Base-by-base conservation (phyloP, 2,888 invertebrate species). In the Pristionchus arcanus region DNA sequence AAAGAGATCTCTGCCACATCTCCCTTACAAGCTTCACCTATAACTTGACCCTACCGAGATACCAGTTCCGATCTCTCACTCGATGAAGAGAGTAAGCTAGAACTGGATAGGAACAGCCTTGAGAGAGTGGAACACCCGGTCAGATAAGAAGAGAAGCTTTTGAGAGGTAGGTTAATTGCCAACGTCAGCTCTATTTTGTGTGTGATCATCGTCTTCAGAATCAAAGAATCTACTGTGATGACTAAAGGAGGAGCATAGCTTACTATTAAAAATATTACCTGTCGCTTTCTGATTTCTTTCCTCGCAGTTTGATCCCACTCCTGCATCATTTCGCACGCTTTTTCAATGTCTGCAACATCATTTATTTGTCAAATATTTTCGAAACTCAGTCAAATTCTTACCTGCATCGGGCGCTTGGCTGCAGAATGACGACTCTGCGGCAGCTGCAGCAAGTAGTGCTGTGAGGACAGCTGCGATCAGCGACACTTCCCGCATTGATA, bases 291-390 rank as follows among this genome's bases (percentile, higher is more conserved):
- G 55, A 93, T 92, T 19, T 91, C 92, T 84, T 92, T 93, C 53
- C 93, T 34, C 3, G 92, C 92, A 0, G 89, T 92, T 87, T 90
- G 90, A 89, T 93, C 93, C 93, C 92, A 92, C 59, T 93, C 92
- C 83, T 93, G 92, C 13, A 93, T 91, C 93, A 93, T 93, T 63
- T 91, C 89, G 89, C 93, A 93, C 13, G 92, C 92, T 31, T 91
- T 91, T 34, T 90, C 87, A 90, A 92, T 91, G 86, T 93, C 93
- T 92, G 77, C 83, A 92, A 85, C 25, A 59, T 15, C 25, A n/a
- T 42, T 25, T 42, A n/a, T n/a, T 19, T 21, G 21, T n/a, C n/a
- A 77, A 49, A 53, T 25, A 66, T 37, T 28, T 28, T 53, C 87
- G 87, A 37, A 63, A 63, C 34, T 66, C 25, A 66, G 42, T 34